These are phyloP conservation scores for Hephaestus fuliginosus DNA, from an alignment of 2,797 vertebrate genomes.

Conservation along the genomic window DNA sequence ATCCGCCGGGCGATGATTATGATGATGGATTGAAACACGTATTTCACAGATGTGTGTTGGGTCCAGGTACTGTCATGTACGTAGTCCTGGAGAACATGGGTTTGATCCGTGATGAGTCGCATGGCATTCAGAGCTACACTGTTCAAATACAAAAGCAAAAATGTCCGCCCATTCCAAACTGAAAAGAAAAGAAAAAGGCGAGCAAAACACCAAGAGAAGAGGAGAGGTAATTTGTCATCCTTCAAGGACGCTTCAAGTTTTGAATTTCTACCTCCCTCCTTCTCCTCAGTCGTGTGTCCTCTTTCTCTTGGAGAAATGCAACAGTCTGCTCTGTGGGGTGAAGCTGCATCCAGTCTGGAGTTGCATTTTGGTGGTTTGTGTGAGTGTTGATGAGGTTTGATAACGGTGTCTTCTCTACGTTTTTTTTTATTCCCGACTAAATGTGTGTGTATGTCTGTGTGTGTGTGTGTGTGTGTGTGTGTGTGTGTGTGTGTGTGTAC, in stretches of 20 bases:
- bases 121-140: conserved; percentile 49
- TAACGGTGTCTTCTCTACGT: conserved; percentile 32
- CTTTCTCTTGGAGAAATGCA: conserved; percentile 51
- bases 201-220: conserved; percentile 29
- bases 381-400: conserved; percentile 55
- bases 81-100: conserved; percentile 24
- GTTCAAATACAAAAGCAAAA: conserved; percentile 55
- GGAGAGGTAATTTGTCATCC: conserved; percentile 44
- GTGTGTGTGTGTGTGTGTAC: conserved; percentile 29
- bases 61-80: conserved; percentile 21
- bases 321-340: conserved; percentile 39
- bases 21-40: conserved; percentile 1
- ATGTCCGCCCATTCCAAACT: conserved; percentile 32
- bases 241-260: conserved; percentile 30
- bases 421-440: conserved; percentile 32
- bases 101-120: conserved; percentile 32
- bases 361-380: conserved; percentile 33
- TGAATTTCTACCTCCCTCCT: neutral
- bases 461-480: conserved; percentile 40
- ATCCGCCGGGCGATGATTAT: conserved; percentile 9
- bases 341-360: conserved; percentile 41
- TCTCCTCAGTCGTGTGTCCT: conserved; percentile 14
- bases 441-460: conserved; percentile 35
- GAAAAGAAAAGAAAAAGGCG: conserved; percentile 53
- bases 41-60: conserved; percentile 25